Base-by-base conservation (phyloP, 2,113 vertebrate genomes). In the Oenanthe oenanthe region DNA sequence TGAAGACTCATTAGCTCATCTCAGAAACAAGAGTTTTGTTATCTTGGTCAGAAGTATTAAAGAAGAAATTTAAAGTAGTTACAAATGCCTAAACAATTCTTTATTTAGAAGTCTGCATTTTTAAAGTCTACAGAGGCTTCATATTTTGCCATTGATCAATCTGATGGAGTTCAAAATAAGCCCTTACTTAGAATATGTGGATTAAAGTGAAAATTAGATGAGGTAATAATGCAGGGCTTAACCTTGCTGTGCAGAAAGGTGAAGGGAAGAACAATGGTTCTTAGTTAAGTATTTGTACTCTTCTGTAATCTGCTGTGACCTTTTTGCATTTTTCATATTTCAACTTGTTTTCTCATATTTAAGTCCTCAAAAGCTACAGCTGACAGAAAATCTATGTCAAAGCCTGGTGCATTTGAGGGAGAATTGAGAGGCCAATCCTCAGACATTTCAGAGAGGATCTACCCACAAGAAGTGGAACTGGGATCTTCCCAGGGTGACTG, bases 291-390 rank as follows among this genome's bases (percentile, higher is more conserved):
- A 51, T 62, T 54, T 70, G 13, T 70, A 25, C 25, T 66, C 19
- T 50, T 92, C 31, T 72, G 22, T 61, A 70, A 78, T 12, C 20
- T 91, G 54, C 29, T 79, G 42, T 86, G 25, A 42, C 47, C 6
- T 51, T 71, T 29, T 32, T 83, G 16, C 18, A 25, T 51, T 56
- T 95, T 86, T 94, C 21, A 6, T 42, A 42, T 26, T 80, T 89
- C 6, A 74, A 68, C 18, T 73, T 85, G 5, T 84, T 90, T 75
- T 85, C 88, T 97, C 89, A 17, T 68, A 83, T 89, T 81, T 74
- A 95, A 99, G 99, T 99, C 99, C 51, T 97, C 99, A 66, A 99
- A 99, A 98, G 98, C 98, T 48, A 98, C 98, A 78, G 98, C 98
- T 43, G 99, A 99, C 78, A 98, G 99, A 9, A 99, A 98, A 86